Evolutionary conservation across 2,797 vertebrate genomes (phyloP).

Genomic region (Ambastaia sidthimunki): DNA sequence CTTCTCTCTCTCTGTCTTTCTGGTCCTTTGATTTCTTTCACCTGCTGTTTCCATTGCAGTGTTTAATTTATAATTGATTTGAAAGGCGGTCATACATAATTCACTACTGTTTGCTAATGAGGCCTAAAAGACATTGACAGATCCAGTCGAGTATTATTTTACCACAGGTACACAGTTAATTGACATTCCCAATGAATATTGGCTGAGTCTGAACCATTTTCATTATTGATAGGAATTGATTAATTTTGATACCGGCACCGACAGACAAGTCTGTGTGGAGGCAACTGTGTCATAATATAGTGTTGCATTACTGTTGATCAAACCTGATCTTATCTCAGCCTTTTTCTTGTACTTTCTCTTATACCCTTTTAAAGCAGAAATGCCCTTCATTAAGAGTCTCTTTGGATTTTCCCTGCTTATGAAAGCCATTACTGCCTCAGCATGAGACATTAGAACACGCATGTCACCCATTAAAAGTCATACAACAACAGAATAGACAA

Average conservation of each 20-base stretch:
- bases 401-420: neutral
- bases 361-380: neutral
- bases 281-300: neutral
- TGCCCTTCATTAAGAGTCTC: neutral
- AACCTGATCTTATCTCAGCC: neutral
- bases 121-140: slow-evolving; percentile 32
- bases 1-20: slow-evolving; percentile 15
- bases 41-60: slow-evolving; percentile 45
- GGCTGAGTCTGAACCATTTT: slow-evolving; percentile 30
- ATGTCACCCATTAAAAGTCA: neutral
- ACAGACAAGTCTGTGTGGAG: slow-evolving; percentile 7
- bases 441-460: neutral
- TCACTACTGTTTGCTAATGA: slow-evolving; percentile 44
- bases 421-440: neutral
- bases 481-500: neutral
- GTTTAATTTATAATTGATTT: slow-evolving; percentile 56
- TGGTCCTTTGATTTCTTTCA: slow-evolving; percentile 35
- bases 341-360: neutral
- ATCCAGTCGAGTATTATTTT: slow-evolving; percentile 50
- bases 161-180: slow-evolving; percentile 31
- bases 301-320: neutral
- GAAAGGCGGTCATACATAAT: slow-evolving; percentile 46
- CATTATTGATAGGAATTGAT: slow-evolving; percentile 55
- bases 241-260: slow-evolving; percentile 35
- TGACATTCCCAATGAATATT: slow-evolving; percentile 38